Percentiles rank a stretch among this genome's conserved stretches.
Conservation (phyloP, 2,797 vertebrate species). For the Rhodeus uyekii region DNA sequence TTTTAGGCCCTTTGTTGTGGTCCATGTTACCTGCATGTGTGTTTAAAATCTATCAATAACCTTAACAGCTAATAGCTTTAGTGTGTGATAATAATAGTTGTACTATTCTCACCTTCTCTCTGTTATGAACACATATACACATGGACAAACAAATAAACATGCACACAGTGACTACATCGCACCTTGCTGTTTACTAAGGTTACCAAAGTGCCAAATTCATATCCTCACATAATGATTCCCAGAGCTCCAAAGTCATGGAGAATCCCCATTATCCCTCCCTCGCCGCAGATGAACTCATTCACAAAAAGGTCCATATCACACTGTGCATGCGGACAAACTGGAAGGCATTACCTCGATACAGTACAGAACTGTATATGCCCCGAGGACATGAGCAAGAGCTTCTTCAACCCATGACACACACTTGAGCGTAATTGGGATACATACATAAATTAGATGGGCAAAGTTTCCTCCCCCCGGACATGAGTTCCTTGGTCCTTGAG, state of each 20-base stretch:
- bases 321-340: neutral
- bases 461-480: constrained; percentile 60
- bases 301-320: constrained; percentile 36
- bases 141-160: neutral
- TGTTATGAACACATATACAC: neutral
- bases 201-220: constrained; percentile 30
- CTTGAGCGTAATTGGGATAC: constrained; percentile 58
- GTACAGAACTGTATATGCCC: constrained; percentile 33
- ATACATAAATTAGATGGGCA: constrained; percentile 61
- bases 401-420: constrained; percentile 57
- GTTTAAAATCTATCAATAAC: constrained; percentile 3
- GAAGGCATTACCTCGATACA: constrained; percentile 34
- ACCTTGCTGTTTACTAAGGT: constrained; percentile 21
- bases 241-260: constrained; percentile 34
- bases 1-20: neutral
- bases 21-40: neutral
- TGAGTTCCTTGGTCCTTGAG: constrained; percentile 59
- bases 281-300: constrained; percentile 36
- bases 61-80: constrained; percentile 20
- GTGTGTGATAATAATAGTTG: constrained; percentile 3
- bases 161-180: neutral
- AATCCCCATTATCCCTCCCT: constrained; percentile 29
- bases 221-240: constrained; percentile 38
- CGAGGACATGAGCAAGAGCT: constrained; percentile 21
- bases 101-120: neutral